Evolutionary conservation across 2,113 vertebrate species (phyloP).

Genomic region (Callocephalon fimbriatum): DNA sequence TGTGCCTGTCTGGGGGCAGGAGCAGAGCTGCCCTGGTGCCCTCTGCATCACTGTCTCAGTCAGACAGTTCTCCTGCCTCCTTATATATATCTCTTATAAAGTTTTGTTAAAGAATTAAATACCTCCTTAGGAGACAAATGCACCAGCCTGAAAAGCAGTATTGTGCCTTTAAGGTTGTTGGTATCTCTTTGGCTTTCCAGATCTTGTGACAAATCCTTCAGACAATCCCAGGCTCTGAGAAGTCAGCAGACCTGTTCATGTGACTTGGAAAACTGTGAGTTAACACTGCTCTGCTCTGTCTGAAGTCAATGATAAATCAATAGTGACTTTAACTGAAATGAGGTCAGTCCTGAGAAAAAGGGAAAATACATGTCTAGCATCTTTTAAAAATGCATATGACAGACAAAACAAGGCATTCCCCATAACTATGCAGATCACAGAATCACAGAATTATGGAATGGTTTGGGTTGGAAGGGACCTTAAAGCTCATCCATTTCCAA

Average conservation of each 20-base stretch:
- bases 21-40: background rate
- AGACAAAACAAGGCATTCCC: background rate
- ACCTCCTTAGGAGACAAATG: background rate
- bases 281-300: background rate
- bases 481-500: background rate
- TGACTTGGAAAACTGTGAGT: background rate
- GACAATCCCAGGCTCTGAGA: fast-evolving
- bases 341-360: background rate
- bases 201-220: background rate
- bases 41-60: background rate
- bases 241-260: background rate
- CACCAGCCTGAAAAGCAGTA: background rate
- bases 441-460: background rate
- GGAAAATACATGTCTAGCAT: background rate
- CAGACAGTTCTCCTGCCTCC: background rate
- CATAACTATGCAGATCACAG: background rate
- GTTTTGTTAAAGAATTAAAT: background rate
- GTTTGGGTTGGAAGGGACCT: background rate
- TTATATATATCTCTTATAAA: background rate
- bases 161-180: background rate
- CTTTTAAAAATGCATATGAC: background rate
- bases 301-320: background rate
- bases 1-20: background rate
- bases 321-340: background rate
- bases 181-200: background rate